Evolutionary conservation across 2,888 invertebrate genomes (phyloP).

Genomic region (Zhengitettix transpicula): DNA sequence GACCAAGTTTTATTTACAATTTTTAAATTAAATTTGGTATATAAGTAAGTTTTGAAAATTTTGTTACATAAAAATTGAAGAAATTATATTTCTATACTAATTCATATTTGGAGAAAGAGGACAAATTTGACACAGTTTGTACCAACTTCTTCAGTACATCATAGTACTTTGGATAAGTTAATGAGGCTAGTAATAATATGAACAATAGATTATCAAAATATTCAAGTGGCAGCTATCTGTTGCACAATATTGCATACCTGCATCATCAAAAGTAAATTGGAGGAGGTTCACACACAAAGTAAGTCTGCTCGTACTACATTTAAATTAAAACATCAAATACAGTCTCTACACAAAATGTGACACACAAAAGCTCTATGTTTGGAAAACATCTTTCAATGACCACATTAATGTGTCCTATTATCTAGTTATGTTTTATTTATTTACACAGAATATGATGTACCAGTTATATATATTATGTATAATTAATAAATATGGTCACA

Average conservation of each 20-base stretch:
- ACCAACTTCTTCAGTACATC: too few relatives aligned
- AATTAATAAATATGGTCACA: constrained; percentile 12
- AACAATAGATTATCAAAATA: background rate
- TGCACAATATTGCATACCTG: background rate
- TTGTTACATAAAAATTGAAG: too few relatives aligned
- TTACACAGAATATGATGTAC: constrained; percentile 11
- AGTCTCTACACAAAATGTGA: background rate
- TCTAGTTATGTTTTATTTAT: constrained; percentile 5
- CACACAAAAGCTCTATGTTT: background rate
- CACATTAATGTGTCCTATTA: background rate
- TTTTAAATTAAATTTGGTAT: background rate
- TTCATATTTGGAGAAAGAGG: too few relatives aligned
- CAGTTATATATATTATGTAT: constrained; percentile 7
- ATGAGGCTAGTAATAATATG: too few relatives aligned
- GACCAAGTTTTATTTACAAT: background rate
- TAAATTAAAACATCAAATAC: background rate
- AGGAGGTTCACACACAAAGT: background rate
- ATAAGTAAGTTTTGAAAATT: background rate
- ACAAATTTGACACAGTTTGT: too few relatives aligned
- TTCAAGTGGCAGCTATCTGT: background rate
- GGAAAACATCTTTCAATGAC: background rate
- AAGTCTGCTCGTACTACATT: background rate
- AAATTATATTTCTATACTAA: too few relatives aligned
- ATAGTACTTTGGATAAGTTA: too few relatives aligned
- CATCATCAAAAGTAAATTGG: background rate